Evolutionary conservation across 2,113 vertebrate species (phyloP).

Genomic region (Pogonocichla stellata): DNA sequence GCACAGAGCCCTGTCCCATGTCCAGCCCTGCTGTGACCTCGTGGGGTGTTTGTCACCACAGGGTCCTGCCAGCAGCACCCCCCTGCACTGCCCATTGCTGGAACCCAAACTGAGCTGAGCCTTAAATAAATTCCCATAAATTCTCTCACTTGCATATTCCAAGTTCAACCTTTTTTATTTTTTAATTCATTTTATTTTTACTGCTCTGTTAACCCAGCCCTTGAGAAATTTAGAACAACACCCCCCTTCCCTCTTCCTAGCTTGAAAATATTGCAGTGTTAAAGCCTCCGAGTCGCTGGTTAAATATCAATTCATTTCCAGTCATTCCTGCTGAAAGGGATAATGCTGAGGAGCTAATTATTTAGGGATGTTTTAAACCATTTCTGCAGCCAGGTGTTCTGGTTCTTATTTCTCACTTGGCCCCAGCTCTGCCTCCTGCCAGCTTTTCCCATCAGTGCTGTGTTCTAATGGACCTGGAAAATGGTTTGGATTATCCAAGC

Average conservation of each 20-base stretch:
- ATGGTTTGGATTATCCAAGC: not conserved
- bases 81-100: not conserved
- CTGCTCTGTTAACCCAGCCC: not conserved
- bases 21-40: not conserved
- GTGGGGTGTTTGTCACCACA: not conserved
- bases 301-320: not conserved
- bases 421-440: not conserved
- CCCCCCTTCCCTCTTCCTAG: not conserved
- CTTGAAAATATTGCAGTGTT: not conserved
- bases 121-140: not conserved
- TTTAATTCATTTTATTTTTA: not conserved
- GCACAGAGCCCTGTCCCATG: not conserved
- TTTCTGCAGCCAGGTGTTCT: conserved; percentile 42
- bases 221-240: not conserved
- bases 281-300: not conserved
- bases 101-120: not conserved
- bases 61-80: not conserved
- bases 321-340: not conserved
- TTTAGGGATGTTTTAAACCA: not conserved
- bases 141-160: not conserved
- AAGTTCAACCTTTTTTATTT: not conserved
- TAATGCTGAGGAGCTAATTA: not conserved
- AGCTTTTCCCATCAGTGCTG: not conserved
- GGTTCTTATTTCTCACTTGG: conserved; percentile 23
- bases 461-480: not conserved